Base-by-base conservation (phyloP, 2,888 invertebrate genomes). In the Tubulanus polymorphus region DNA sequence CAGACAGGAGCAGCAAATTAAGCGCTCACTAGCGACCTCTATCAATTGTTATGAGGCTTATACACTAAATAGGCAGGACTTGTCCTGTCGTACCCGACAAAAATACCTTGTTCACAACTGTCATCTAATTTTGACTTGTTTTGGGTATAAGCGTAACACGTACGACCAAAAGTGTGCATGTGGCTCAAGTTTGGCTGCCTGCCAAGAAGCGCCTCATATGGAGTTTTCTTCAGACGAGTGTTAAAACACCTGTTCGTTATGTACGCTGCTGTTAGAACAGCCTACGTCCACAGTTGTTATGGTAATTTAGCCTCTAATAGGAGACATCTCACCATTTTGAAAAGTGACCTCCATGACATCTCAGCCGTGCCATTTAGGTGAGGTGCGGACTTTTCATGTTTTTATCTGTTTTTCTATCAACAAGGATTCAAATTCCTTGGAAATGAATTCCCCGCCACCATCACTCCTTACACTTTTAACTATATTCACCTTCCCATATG, bases 221-320 rank as follows among this genome's bases (percentile, higher is more conserved):
- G 62, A 2, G 56, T 59, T 12, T 25, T 3, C 26, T 28, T 20
- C 12, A 5, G 32, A 10, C 46, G 23, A 10, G 26, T 10, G 37
- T 59, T 58, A 28, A 41, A 60, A 41, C 58, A 61, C n/a, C 60
- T 53, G 51, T 61, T 61, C 6, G 53, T 20, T 10, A 54, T 61
- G 45, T 61, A 57, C 41, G 15, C 41, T 8, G 48, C 6, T 20
- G 48, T n/a, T 26, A 3, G 15, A 6, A 48, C 25, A 8, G 48
- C 26, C 23, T 23, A 48, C 6, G 48, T 27, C 48, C 27, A 26
- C 26, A 27, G 27, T 26, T 27, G n/a, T n/a, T 23, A 15, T 27
- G 48, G 27, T n/a, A 48, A 48, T 3, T 27, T n/a, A 3, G 45
- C 10, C 2, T 51, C n/a, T 23, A 56, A 12, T 5, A 55, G 30